Evolutionary conservation across 2,113 vertebrate species (phyloP).

Genomic region (Oxyura jamaicensis): DNA sequence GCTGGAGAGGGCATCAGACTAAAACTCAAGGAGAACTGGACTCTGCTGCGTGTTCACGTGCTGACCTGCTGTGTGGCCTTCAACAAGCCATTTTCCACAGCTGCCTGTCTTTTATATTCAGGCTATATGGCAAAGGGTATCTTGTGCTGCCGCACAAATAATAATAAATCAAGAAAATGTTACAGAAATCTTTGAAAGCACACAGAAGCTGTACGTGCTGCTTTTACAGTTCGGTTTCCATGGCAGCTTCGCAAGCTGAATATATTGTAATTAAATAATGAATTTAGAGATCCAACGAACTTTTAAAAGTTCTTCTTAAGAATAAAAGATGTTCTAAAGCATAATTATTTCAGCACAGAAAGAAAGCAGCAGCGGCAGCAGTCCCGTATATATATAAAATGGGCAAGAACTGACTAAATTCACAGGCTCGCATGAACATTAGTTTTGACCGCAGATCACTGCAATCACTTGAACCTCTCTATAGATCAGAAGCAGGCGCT

Average conservation of each 20-base stretch:
- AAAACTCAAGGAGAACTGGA: background rate
- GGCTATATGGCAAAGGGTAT: background rate
- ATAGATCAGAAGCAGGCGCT: background rate
- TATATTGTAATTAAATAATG: slow-evolving; percentile 6
- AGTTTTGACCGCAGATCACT: background rate
- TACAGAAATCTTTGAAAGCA: background rate
- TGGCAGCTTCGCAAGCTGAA: background rate
- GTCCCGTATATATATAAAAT: background rate
- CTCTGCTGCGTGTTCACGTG: rapidly evolving
- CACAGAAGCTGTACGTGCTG: background rate
- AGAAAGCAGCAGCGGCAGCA: background rate
- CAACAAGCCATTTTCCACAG: background rate
- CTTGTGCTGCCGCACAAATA: background rate
- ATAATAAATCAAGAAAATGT: background rate
- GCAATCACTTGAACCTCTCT: background rate
- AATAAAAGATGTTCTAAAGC: slow-evolving; percentile 24
- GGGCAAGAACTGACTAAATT: background rate
- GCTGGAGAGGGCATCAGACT: background rate
- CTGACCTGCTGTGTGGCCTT: background rate
- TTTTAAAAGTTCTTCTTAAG: background rate
- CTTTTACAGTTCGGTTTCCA: slow-evolving; percentile 39
- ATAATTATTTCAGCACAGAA: background rate
- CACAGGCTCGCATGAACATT: background rate
- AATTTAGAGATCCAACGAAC: slow-evolving; percentile 22
- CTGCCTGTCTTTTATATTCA: background rate